A percentile compares a stretch with the other conserved stretches of the same genome.
Conservation (phyloP, 1,140 invertebrate species). For the Eubasilissa regina region DNA sequence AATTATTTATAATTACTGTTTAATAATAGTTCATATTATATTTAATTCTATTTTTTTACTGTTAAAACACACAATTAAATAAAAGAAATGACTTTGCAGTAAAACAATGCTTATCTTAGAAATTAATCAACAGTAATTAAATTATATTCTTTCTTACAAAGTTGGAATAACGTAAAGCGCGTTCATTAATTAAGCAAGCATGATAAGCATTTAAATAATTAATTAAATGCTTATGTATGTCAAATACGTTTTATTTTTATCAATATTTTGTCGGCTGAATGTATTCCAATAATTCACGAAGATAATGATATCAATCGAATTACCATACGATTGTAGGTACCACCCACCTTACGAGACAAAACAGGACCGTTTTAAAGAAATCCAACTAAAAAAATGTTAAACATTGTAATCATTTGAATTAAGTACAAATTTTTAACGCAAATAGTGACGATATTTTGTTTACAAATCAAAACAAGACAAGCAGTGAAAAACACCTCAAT, state of each 20-base stretch:
- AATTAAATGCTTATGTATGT: conserved; percentile 16
- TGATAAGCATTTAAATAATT: background rate
- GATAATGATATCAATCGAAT: conserved; percentile 8
- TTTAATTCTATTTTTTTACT: too few species aligned
- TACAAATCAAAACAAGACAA: background rate
- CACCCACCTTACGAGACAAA: background rate
- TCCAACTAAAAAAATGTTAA: background rate
- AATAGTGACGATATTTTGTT: background rate
- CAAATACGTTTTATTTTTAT: conserved; percentile 5
- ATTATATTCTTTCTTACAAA: too few species aligned
- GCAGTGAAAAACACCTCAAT: too few species aligned
- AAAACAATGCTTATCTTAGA: too few species aligned
- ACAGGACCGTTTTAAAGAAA: background rate
- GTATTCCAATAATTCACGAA: conserved; percentile 19
- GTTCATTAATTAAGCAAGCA: background rate
- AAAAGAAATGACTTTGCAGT: too few species aligned
- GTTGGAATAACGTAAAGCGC: too few species aligned
- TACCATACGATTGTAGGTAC: background rate
- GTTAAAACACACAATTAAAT: too few species aligned
- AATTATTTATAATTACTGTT: too few species aligned
- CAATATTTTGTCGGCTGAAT: conserved; percentile 10
- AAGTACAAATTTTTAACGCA: background rate
- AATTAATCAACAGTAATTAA: too few species aligned
- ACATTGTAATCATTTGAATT: background rate
- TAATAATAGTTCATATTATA: too few species aligned